These are phyloP conservation scores for Darwinula stevensoni DNA, from an alignment of 2,888 invertebrate species.

Conservation along the genomic window DNA sequence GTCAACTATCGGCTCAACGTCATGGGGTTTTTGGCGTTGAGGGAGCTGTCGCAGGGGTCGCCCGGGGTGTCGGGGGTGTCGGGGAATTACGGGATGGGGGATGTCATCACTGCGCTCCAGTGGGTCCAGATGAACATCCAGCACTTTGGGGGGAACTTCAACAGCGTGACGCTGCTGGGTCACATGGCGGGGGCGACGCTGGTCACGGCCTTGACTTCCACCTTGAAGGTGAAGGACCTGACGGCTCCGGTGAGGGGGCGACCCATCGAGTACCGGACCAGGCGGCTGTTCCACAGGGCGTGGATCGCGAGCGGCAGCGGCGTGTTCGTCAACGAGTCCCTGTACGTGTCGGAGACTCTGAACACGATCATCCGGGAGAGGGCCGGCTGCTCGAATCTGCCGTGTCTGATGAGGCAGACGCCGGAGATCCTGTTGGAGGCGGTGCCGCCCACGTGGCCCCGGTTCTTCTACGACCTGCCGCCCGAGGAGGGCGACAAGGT, in stretches of 20 bases:
- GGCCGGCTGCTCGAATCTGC: conserved; percentile 10
- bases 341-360: not conserved
- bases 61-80: conserved; percentile 23
- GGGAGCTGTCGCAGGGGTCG: conserved; percentile 6
- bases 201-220: conserved; percentile 39
- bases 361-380: not conserved
- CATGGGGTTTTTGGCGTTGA: conserved; percentile 39
- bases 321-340: not conserved
- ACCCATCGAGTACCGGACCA: too few relatives aligned
- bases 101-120: conserved; percentile 37
- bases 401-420: conserved; percentile 18
- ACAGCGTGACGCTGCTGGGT: conserved; percentile 47
- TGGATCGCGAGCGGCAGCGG: conserved; percentile 26
- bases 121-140: conserved; percentile 56
- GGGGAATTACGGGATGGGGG: conserved; percentile 59
- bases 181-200: conserved; percentile 60
- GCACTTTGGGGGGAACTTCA: conserved; percentile 50
- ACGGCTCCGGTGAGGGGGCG: too few relatives aligned
- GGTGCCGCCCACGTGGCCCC: conserved; percentile 39
- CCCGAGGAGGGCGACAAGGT: conserved; percentile 31
- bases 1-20: conserved; percentile 45
- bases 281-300: conserved; percentile 36
- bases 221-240: too few relatives aligned
- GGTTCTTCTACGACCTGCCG: conserved; percentile 24
- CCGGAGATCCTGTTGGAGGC: conserved; percentile 28